Conservation (phyloP, 2,888 invertebrate genomes). For the Allolobophora icterica region DNA sequence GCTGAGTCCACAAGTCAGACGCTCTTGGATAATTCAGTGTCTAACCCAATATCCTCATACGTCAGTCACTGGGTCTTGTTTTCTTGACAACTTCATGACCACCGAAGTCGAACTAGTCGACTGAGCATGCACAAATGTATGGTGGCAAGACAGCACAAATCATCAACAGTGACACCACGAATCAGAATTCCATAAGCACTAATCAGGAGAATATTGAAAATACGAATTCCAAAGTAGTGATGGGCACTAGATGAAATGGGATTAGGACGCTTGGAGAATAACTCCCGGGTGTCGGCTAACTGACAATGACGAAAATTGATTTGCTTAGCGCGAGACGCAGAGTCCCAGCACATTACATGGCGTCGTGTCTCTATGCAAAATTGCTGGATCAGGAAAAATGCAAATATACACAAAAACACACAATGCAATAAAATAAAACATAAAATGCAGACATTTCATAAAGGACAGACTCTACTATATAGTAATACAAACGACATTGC, state of each 20-base stretch:
- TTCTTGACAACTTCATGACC: neutral
- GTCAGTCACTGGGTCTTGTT: neutral
- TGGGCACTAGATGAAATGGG: neutral
- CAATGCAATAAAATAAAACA: neutral
- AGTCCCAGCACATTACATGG: neutral
- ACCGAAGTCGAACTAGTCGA: neutral
- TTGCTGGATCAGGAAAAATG: neutral
- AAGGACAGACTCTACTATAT: neutral
- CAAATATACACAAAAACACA: neutral
- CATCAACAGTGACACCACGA: neutral
- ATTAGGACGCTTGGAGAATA: constrained; percentile 9
- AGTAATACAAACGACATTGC: neutral
- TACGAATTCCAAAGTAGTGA: neutral
- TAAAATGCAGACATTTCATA: neutral
- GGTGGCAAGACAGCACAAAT: neutral
- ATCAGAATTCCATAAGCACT: constrained; percentile 2
- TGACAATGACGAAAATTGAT: constrained; percentile 7
- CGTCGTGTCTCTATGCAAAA: neutral
- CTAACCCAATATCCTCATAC: neutral
- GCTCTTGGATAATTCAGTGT: constrained; percentile 11
- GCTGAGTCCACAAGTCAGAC: neutral
- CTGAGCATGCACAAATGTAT: neutral
- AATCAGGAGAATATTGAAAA: constrained; percentile 17
- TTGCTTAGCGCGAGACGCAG: neutral
- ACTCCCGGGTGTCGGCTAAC: neutral